Base-by-base conservation (phyloP, 2,797 vertebrate genomes). In the Manis pentadactyla region DNA sequence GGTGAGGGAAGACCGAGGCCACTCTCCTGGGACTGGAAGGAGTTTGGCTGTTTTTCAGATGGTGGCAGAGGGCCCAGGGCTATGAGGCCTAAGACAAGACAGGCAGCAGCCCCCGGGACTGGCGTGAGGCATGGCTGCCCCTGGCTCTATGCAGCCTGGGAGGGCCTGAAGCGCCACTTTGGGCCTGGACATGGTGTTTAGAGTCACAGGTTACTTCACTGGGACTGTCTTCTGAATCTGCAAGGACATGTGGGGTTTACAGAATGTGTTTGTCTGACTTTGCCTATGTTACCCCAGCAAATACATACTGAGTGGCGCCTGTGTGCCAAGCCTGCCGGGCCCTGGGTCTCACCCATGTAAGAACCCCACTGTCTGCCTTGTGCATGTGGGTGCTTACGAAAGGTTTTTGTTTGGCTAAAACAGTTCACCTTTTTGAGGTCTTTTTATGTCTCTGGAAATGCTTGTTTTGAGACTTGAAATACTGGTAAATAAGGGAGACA, bases 301-400 rank as follows among this genome's bases (percentile, higher is more conserved):
- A 49, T 5, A 8, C 4, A 25, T 2, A 0, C 8, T 2, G 27
- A 49, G 57, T 4, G 29, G 39, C 0, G 0, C 27, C 37, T 2
- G 1, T 14, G 64, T 14, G 64, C 55, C 0, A 4, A 71, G 63
- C 53, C 29, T 15, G 69, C 68, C 39, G 21, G 53, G 34, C 5
- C 12, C 49, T 23, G 37, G 39, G 31, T 59, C 34, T 17, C 9
- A 5, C 34, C 23, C 10, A 0, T 4, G 2, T 0, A 13, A 37
- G 34, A 15, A 4, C 14, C 66, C 51, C 25, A 14, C 13, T 6
- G 1, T 49, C 39, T 9, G 18, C 49, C 13, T 3, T 5, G 39
- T 31, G 74, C 29, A 5, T 1, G 0, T 2, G 46, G 49, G 55
- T 25, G 68, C 46, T 55, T 34, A 25, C 19, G 73, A 61, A 34